Conservation (phyloP, 1,140 invertebrate genomes). For the Harlomillsia oculata region DNA sequence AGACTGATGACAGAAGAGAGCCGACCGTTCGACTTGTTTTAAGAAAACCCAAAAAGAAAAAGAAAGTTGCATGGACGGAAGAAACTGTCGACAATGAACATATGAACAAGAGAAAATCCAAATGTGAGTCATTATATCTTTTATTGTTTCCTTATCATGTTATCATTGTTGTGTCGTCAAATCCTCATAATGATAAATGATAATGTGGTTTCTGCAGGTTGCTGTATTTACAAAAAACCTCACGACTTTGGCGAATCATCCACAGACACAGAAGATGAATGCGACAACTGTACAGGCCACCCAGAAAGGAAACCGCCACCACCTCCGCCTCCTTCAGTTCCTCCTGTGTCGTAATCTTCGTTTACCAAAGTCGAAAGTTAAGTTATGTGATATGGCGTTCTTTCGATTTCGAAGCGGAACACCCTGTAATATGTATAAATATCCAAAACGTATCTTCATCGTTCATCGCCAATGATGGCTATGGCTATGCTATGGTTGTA, state of each 20-base stretch:
- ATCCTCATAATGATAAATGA: no score
- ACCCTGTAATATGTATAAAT: no score
- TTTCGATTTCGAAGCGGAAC: no score
- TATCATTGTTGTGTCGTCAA: no score
- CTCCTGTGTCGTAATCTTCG: slow-evolving; percentile 13
- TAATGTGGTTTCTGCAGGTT: slow-evolving; percentile 55
- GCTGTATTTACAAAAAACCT: slow-evolving; percentile 79
- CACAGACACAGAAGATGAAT: slow-evolving; percentile 68
- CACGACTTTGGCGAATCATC: slow-evolving; percentile 70
- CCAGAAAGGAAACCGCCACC: not conserved
- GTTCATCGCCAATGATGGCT: no score
- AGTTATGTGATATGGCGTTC: no score
- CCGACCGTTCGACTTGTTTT: slow-evolving; percentile 56
- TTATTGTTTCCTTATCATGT: no score
- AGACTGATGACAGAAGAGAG: no score
- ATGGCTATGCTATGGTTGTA: no score
- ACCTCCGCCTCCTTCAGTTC: slow-evolving; percentile 7
- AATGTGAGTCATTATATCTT: slow-evolving; percentile 56
- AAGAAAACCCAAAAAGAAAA: slow-evolving; percentile 58
- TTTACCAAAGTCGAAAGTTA: not conserved
- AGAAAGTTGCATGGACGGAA: slow-evolving; percentile 76
- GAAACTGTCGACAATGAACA: slow-evolving; percentile 87
- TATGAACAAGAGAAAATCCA: slow-evolving; percentile 87
- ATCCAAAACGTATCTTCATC: no score
- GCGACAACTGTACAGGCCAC: slow-evolving; percentile 63